Percentiles rank a stretch among this genome's conserved stretches.
Conservation (phyloP, 2,113 vertebrate genomes). For the Crocuta crocuta region DNA sequence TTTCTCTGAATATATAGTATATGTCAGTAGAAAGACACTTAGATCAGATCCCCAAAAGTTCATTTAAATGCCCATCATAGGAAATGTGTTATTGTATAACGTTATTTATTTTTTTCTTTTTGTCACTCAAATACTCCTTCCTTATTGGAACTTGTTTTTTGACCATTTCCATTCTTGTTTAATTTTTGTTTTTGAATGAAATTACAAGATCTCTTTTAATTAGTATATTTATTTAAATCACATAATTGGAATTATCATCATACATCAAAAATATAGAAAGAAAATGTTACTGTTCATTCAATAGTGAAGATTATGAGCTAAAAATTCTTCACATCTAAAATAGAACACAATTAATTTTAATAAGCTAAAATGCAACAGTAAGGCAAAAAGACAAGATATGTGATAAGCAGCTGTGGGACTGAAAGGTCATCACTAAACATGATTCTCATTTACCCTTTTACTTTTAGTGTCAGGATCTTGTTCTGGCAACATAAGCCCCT, state of each 20-base stretch:
- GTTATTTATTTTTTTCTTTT: background rate
- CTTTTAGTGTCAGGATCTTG: conserved; percentile 77
- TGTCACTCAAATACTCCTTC: background rate
- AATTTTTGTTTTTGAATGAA: background rate
- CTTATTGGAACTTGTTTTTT: background rate
- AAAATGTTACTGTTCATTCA: background rate
- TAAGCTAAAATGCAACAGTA: conserved; percentile 77
- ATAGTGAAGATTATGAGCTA: conserved; percentile 49
- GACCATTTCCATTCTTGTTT: background rate
- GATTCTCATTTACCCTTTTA: conserved; percentile 86
- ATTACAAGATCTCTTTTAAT: background rate
- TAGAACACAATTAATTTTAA: conserved; percentile 78
- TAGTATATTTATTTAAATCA: conserved; percentile 17
- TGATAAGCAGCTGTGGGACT: conserved; percentile 82
- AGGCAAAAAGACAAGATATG: conserved; percentile 74
- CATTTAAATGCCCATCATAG: background rate
- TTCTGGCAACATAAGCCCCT: conserved; percentile 80
- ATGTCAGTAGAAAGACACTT: background rate
- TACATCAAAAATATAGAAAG: conserved; percentile 32
- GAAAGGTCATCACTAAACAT: conserved; percentile 86
- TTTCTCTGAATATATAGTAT: background rate
- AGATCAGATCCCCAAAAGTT: background rate
- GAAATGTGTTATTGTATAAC: background rate
- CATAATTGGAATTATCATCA: background rate
- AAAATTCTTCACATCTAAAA: conserved; percentile 63